These are phyloP conservation scores for Hyposoter dolosus DNA, from an alignment of 2,888 invertebrate species.

Conservation along the genomic window DNA sequence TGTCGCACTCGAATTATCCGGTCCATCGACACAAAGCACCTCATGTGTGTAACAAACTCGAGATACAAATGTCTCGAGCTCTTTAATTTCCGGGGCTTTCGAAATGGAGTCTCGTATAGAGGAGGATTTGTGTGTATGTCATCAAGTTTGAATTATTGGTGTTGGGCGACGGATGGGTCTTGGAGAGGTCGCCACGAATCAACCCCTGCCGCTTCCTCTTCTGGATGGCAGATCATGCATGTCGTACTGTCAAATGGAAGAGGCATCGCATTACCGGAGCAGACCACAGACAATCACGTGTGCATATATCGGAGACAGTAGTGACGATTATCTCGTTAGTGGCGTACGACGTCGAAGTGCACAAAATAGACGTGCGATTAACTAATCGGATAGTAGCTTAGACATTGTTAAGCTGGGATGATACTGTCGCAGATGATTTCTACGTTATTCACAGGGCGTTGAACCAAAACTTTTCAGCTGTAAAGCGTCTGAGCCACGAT, in stretches of 20 bases:
- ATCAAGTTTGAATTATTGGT: constrained; percentile 8
- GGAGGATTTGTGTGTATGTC: background rate
- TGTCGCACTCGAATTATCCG: background rate
- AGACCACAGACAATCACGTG: constrained; percentile 23
- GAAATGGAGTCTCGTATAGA: constrained; percentile 18
- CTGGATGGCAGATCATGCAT: constrained; percentile 4
- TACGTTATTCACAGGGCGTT: background rate
- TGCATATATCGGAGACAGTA: constrained; percentile 20
- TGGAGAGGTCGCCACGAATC: background rate
- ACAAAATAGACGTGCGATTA: background rate
- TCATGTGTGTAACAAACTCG: background rate
- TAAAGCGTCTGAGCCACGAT: background rate
- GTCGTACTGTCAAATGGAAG: constrained; percentile 45
- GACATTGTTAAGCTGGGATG: background rate
- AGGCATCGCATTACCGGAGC: constrained; percentile 45
- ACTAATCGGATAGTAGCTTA: background rate
- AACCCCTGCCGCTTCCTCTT: background rate
- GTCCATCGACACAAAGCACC: background rate
- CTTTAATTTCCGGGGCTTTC: constrained; percentile 60
- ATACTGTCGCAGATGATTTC: background rate
- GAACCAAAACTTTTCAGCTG: background rate
- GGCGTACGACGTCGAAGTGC: constrained; percentile 1
- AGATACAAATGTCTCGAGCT: constrained; percentile 43
- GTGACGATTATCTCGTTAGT: background rate
- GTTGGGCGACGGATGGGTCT: constrained; percentile 9